Conservation (phyloP, 2,797 vertebrate species). For the Megalops cyprinoides region DNA sequence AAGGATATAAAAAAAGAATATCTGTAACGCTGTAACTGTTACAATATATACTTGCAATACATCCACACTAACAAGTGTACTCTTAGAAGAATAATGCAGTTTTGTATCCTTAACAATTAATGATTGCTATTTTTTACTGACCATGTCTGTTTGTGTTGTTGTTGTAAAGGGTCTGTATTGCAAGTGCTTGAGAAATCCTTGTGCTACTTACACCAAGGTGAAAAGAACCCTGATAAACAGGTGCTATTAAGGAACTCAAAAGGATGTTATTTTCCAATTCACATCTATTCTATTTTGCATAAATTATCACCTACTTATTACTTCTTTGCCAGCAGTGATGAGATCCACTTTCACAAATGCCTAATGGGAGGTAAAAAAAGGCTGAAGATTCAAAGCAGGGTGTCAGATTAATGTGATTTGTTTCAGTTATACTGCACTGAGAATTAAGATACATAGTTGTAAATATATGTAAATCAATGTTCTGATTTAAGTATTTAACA, state of each 20-base stretch:
- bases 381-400: neutral
- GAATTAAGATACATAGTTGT: neutral
- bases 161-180: constrained; percentile 61
- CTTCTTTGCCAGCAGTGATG: constrained; percentile 28
- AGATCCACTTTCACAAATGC: constrained; percentile 42
- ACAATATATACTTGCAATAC: neutral
- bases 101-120: constrained; percentile 9
- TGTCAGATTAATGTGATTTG: neutral
- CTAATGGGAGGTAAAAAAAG: constrained; percentile 28
- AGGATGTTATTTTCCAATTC: constrained; percentile 43
- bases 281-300: constrained; percentile 53
- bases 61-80: neutral
- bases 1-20: neutral
- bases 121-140: neutral
- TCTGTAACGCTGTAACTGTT: neutral
- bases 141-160: constrained; percentile 17
- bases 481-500: neutral
- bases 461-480: neutral
- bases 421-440: neutral
- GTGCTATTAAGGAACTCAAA: constrained; percentile 56
- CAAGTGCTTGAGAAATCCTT: constrained; percentile 61
- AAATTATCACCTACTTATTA: constrained; percentile 50
- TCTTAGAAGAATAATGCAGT: neutral
- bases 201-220: constrained; percentile 66
- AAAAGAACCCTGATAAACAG: constrained; percentile 69